phyloP scores from a whole-genome alignment of 2,113 vertebrate species.

The Tiliqua scincoides region DNA sequence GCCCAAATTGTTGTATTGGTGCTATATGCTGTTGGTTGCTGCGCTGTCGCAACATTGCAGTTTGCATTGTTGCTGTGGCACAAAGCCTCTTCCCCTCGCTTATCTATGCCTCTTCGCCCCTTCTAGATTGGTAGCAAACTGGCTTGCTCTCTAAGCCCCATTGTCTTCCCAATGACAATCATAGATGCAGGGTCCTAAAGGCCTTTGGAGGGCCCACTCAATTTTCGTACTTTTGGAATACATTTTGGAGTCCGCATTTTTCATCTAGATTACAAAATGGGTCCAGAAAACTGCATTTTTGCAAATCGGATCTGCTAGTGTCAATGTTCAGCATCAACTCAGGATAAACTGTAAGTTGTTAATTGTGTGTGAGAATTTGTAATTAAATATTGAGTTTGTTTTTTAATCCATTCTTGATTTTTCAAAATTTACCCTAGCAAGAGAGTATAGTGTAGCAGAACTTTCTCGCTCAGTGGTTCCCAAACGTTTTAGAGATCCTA shows the following conservation, averaged over 20 bases:
- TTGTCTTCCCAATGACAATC: not conserved
- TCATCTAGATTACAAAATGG: not conserved
- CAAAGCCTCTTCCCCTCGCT: not conserved
- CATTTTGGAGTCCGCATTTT: not conserved
- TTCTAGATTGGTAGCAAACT: too few species aligned
- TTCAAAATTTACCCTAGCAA: not conserved
- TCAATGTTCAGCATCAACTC: not conserved
- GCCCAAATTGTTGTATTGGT: not conserved
- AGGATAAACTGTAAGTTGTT: not conserved
- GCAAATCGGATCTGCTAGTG: not conserved
- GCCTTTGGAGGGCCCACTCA: not conserved
- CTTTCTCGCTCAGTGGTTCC: too few species aligned
- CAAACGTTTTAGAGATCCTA: too few species aligned
- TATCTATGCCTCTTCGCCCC: not conserved
- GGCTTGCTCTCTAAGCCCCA: too few species aligned
- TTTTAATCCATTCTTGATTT: not conserved
- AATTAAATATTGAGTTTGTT: not conserved
- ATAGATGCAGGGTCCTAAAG: not conserved
- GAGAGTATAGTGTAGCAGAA: not conserved
- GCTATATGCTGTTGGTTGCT: too few species aligned
- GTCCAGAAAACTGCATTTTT: not conserved
- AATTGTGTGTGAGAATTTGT: not conserved
- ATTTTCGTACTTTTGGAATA: not conserved
- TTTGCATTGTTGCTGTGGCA: not conserved
- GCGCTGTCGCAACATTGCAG: not conserved